Evolutionary conservation across 2,797 vertebrate genomes (phyloP).

Genomic region (Aselliscus stoliczkanus): DNA sequence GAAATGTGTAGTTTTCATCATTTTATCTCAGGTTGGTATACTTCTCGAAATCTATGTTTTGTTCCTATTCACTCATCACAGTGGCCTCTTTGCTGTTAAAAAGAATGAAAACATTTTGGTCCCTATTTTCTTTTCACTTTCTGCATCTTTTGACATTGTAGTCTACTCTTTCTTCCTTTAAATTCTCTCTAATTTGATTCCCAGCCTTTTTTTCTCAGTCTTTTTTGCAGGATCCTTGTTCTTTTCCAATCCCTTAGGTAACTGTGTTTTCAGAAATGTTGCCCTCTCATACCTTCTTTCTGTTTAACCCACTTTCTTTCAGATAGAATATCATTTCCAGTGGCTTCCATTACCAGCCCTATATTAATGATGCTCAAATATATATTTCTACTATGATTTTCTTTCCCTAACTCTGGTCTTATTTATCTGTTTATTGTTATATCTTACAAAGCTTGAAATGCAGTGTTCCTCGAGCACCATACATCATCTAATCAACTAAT

Average conservation of each 20-base stretch:
- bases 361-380: background rate
- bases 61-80: background rate
- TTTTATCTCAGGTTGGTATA: background rate
- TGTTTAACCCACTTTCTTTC: background rate
- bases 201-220: background rate
- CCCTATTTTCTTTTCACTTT: background rate
- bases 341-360: background rate
- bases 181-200: background rate
- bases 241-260: background rate
- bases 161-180: background rate
- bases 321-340: background rate
- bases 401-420: background rate
- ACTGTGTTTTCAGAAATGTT: background rate
- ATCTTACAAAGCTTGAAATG: background rate
- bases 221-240: background rate
- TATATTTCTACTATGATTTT: background rate
- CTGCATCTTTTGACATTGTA: background rate
- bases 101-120: background rate
- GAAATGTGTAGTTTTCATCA: background rate
- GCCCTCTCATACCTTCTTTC: background rate
- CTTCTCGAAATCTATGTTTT: background rate
- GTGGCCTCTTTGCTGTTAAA: background rate
- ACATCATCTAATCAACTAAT: background rate
- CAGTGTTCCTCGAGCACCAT: background rate
- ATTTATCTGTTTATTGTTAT: background rate